These are phyloP conservation scores for Bubo bubo DNA, from an alignment of 2,113 vertebrate species.

Conservation along the genomic window DNA sequence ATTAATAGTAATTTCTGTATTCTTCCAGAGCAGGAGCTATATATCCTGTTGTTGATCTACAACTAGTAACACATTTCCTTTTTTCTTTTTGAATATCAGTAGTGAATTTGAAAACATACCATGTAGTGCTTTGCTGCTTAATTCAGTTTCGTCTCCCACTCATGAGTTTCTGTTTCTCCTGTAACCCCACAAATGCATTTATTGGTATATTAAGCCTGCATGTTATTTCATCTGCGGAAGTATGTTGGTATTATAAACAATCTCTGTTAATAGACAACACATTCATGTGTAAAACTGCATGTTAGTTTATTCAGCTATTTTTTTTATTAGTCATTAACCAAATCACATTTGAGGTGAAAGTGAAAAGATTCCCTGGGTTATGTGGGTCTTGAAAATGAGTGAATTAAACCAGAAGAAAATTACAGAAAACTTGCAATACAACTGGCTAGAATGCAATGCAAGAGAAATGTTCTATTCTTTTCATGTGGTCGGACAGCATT, in stretches of 20 bases:
- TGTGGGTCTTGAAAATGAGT: not conserved
- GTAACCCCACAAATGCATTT: not conserved
- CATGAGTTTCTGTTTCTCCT: not conserved
- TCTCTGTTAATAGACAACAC: not conserved
- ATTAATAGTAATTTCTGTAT: not conserved
- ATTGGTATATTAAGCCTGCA: not conserved
- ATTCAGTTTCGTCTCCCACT: not conserved
- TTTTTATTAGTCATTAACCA: not conserved
- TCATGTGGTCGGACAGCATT: accelerated
- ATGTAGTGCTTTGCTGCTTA: not conserved
- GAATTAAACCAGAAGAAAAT: not conserved
- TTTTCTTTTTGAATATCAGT: not conserved
- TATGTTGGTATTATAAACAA: not conserved
- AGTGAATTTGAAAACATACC: not conserved
- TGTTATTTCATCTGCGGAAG: not conserved
- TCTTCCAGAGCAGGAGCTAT: not conserved
- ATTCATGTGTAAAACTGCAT: not conserved
- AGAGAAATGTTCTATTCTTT: not conserved
- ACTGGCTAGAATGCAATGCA: not conserved
- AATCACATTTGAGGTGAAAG: not conserved
- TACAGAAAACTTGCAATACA: not conserved
- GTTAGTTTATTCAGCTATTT: not conserved
- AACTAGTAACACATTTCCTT: not conserved
- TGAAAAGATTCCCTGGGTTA: not conserved
- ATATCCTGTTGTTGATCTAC: not conserved